Evolutionary conservation across 2,797 vertebrate species (phyloP), one percentile per base, ranked within the genome.

Genomic region (Channallabes apus): DNA sequence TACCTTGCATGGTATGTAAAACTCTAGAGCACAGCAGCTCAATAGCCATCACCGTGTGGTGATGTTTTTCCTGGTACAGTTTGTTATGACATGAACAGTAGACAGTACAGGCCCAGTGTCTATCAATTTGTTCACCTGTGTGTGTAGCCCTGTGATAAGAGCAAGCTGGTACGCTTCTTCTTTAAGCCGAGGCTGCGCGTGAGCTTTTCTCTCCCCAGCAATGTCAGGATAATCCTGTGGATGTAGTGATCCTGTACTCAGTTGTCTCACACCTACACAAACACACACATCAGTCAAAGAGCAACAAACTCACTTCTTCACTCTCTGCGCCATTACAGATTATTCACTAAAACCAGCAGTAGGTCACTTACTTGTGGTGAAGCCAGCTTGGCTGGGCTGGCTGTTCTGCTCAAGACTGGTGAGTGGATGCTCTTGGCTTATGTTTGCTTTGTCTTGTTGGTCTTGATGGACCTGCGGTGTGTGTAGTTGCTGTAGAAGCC

Each of bases 81-180:
- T 71, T 29, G n/a, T 67, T 54, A 51, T 46, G 24, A 80, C 14
- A 24, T 15, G 2, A 80, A 51, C 24, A 11, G n/a, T n/a, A n/a
- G n/a, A n/a, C n/a, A n/a, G n/a, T n/a, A n/a, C n/a, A n/a, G n/a
- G n/a, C 38, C 61, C 17, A 58, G 51, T 58, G 27, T 54, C 46
- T 17, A 54, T 27, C n/a, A 1, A 15, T 62, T 22, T 65, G 78
- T 29, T 67, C 93, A 98, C 98, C 97, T 98, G 96, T 91, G 91
- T 92, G 92, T 92, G 96, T 87, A 97, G 94, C 90, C 94, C 94
- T 54, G 89, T 84, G 65, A 97, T 91, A 73, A 94, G 85, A 67
- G 93, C 81, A 22, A 93, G 91, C 90, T 95, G 94, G 3, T 96
- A 91, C 68, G 92, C 94, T 88, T 96, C 94, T 4, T 54, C 87